Base-by-base conservation (phyloP, 2,888 invertebrate species). In the Apodemia zela region DNA sequence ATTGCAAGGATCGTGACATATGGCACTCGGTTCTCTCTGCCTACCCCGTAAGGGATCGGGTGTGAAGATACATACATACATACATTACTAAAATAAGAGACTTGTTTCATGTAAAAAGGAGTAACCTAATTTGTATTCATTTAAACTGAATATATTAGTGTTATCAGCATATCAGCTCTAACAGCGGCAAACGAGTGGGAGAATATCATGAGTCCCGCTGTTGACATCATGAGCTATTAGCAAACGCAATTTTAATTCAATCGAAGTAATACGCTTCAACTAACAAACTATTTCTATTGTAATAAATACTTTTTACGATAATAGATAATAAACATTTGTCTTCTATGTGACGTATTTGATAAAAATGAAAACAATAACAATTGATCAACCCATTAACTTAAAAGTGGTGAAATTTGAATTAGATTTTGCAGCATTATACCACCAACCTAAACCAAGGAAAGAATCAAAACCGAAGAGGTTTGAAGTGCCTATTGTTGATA, bases 371-470 rank as follows among this genome's bases (percentile, higher is more conserved):
- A 89, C 89, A 47, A 85, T 89, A 68, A 81, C 78, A 72, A 78
- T 81, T 59, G 76, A 80, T 35, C 80, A 85, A 68, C 84, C 88
- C 1, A 87, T 90, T 66, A 91, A 91, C 76, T 79, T 91, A 62
- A 89, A 82, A 80, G 88, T 91, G 3, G 85, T 91, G 54, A 81
- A 80, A 65, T 88, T 85, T 65, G 89, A 90, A 73, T 69, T 91
- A 62, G 87, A 91, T 69, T 89, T 90, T 62, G 77, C 82, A 33
- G 71, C 77, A 3, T 72, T 87, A 1, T 70, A 72, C 63, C 63
- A 72, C 33, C 75, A 79, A 57, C 54, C 54, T 66, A 77, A 65
- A 35, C 73, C 78, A 21, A 74, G 68, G 57, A 65, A 68, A 33
- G 71, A 71, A 69, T 81, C 76, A 70, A 84, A 80, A 72, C 62